Percentiles rank a stretch among this genome's conserved stretches.
phyloP scores from a whole-genome alignment of 1,140 invertebrate species.

The Lordiphosa collinella region DNA sequence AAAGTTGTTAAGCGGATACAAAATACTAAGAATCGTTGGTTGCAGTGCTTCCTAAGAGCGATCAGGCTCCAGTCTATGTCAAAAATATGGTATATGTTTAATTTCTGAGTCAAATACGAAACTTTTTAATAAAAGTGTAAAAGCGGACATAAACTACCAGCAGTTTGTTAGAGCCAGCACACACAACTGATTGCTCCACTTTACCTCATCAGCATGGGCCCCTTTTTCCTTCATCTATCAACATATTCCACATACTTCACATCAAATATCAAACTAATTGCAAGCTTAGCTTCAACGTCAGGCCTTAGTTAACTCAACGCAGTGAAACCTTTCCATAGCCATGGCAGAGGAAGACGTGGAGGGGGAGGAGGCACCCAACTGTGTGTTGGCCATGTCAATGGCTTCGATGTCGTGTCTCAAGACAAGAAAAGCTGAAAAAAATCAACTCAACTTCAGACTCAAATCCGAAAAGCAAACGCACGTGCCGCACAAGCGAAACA shows the following conservation, averaged over 20 bases:
- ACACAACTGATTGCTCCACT: constrained; percentile 17
- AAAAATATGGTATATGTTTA: no score
- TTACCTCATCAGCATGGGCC: constrained; percentile 15
- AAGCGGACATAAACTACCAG: no score
- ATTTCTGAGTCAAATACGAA: no score
- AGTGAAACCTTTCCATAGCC: constrained; percentile 31
- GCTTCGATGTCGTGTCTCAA: constrained; percentile 40
- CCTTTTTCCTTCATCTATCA: constrained; percentile 30
- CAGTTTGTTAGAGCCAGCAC: not conserved
- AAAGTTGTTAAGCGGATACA: no score
- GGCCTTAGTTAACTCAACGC: constrained; percentile 42
- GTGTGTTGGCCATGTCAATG: constrained; percentile 49
- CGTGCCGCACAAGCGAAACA: constrained; percentile 74
- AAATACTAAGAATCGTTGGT: no score
- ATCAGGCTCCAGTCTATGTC: no score
- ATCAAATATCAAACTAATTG: constrained; percentile 49
- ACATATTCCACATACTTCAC: constrained; percentile 42
- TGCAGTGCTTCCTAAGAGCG: no score
- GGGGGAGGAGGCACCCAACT: constrained; percentile 39
- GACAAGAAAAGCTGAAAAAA: constrained; percentile 42
- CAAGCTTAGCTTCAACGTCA: constrained; percentile 43
- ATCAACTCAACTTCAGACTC: constrained; percentile 30
- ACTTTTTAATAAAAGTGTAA: no score
- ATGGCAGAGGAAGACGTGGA: not conserved
- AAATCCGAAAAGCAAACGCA: constrained; percentile 66